Evolutionary conservation across 2,797 vertebrate genomes (phyloP).

Genomic region (Synaphobranchus kaupii): DNA sequence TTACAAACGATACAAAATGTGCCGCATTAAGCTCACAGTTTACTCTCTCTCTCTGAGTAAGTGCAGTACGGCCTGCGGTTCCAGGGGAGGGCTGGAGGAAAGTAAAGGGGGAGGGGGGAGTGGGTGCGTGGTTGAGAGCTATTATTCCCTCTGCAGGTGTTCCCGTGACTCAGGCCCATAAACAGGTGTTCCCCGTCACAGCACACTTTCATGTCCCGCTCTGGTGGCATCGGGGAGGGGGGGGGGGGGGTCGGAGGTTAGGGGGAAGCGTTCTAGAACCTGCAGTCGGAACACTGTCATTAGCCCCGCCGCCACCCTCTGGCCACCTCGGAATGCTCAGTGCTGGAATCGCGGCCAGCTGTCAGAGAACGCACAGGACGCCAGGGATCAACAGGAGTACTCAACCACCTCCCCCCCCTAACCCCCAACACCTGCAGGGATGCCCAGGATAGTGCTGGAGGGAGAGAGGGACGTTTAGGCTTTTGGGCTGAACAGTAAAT

Average conservation of each 20-base stretch:
- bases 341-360: background rate
- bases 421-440: background rate
- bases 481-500: background rate
- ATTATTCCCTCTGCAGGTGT: slow-evolving; percentile 73
- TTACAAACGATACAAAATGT: too few relatives aligned
- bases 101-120: background rate
- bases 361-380: background rate
- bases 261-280: background rate
- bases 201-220: slow-evolving; percentile 59
- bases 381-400: background rate
- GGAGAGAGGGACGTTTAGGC: background rate
- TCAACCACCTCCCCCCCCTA: background rate
- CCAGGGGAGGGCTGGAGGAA: background rate
- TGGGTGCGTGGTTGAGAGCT: slow-evolving; percentile 59
- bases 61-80: background rate
- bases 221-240: background rate
- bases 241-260: background rate
- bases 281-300: background rate
- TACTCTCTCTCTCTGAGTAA: slow-evolving; percentile 10
- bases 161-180: slow-evolving; percentile 44
- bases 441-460: background rate
- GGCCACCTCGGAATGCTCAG: background rate
- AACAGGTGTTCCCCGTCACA: slow-evolving; percentile 66
- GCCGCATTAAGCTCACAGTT: too few relatives aligned
- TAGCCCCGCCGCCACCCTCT: background rate